Conservation (phyloP, 2,797 vertebrate species). For the Melanotaenia nigrans region DNA sequence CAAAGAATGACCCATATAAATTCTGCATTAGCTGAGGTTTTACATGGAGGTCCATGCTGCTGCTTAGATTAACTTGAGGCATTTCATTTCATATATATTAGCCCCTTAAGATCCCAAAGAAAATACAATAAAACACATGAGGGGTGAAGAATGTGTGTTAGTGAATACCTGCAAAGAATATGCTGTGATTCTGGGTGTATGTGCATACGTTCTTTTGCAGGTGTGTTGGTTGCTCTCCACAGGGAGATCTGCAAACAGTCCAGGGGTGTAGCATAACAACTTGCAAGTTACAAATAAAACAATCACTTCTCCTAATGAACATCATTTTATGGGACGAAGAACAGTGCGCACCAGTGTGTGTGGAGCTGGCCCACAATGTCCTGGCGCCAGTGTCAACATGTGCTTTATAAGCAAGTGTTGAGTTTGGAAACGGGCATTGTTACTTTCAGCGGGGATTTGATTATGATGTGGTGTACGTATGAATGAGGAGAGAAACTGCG, state of each 20-base stretch:
- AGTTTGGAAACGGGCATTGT: constrained; percentile 69
- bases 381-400: constrained; percentile 64
- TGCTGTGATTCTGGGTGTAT: constrained; percentile 4
- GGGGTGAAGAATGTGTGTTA: constrained; percentile 22
- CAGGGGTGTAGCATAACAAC: constrained; percentile 31
- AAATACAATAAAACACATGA: constrained; percentile 48
- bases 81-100: constrained; percentile 50
- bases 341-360: constrained; percentile 17
- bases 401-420: constrained; percentile 74
- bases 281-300: constrained; percentile 52
- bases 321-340: constrained; percentile 29
- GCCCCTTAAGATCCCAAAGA: constrained; percentile 28
- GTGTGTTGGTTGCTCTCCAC: constrained; percentile 14
- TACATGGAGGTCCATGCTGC: constrained; percentile 7
- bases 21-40: constrained; percentile 16
- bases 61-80: constrained; percentile 36
- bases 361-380: constrained; percentile 21
- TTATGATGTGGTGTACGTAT: constrained; percentile 67
- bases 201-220: background rate
- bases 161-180: constrained; percentile 41
- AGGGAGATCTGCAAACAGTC: constrained; percentile 16
- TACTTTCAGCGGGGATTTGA: constrained; percentile 67
- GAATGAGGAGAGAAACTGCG: constrained; percentile 64
- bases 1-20: constrained; percentile 14
- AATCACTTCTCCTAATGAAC: constrained; percentile 46